Base-by-base conservation (phyloP, 2,797 vertebrate species). In the Neostethus bicornis region DNA sequence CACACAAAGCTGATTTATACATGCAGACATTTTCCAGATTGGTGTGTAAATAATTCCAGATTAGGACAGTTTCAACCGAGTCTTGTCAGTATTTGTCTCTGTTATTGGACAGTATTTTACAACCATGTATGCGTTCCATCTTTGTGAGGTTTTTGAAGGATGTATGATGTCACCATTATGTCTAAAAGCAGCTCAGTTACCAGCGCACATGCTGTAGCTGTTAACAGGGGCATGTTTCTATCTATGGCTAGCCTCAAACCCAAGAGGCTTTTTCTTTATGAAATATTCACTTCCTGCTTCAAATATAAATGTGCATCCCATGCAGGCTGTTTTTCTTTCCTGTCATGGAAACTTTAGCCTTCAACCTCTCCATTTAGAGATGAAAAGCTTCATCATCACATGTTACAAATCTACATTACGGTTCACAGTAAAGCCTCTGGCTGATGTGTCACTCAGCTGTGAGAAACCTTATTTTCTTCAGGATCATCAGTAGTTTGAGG, bases 211-310 rank as follows among this genome's bases (percentile, higher is more conserved):
- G 46, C 52, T 72, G 59, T 65, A 62, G 46, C 68, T 66, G 34
- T 65, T 79, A 75, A 77, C 70, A 81, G 59, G 66, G 64, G 24
- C 56, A 49, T 59, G 53, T 60, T 75, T 76, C 63, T 57, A 51
- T 62, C 56, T 65, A 38, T 51, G 70, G 48, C 59, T 16, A 7
- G 14, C 35, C 43, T 50, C 45, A 37, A 68, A 59, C 24, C 59
- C 41, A 52, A 80, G 61, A 82, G 80, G 47, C 53, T 66, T 80
- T 85, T 73, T 57, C 38, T 56, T 3, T 58, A 85, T 89, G 7
- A 91, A 90, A 89, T 89, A 90, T 88, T 88, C 74, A 90, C 47
- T 9, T 61, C 10, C 37, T 60, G 62, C 66, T 58, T 55, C 14
- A 72, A 69, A 79, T 62, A 51, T 70, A 65, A 51, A 78, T 66